A percentile compares a stretch with the other conserved stretches of the same genome.
These are phyloP conservation scores for Volucella bombylans DNA, from an alignment of 2,888 invertebrate genomes.

Conservation along the genomic window DNA sequence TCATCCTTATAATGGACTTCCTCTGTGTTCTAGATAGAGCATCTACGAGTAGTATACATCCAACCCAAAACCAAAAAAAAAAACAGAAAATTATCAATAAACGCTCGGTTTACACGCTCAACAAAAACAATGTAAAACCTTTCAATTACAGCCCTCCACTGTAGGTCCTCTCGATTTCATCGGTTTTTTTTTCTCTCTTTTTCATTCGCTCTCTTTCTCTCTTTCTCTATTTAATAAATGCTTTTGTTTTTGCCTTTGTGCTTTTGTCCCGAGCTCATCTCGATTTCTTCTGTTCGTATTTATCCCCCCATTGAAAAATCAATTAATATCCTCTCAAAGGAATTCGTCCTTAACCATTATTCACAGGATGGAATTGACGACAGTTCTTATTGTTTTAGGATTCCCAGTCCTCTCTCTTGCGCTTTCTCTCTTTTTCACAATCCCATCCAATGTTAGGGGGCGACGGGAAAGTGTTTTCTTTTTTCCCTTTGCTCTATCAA, in stretches of 20 bases:
- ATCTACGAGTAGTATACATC: too few species aligned
- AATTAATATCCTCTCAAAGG: slow-evolving; percentile 54
- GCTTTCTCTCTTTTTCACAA: neutral
- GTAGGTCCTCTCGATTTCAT: neutral
- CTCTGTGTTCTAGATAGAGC: too few species aligned
- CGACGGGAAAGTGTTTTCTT: neutral
- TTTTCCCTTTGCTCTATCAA: slow-evolving; percentile 26
- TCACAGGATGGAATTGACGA: slow-evolving; percentile 38
- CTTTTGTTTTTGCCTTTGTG: slow-evolving; percentile 37
- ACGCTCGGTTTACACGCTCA: neutral
- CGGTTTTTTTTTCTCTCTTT: too few species aligned
- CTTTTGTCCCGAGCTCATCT: slow-evolving; percentile 22
- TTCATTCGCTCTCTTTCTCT: too few species aligned
- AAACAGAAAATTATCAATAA: neutral
- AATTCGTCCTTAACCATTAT: slow-evolving; percentile 43
- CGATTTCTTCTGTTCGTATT: slow-evolving; percentile 19
- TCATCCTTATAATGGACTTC: too few species aligned
- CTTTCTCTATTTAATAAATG: neutral
- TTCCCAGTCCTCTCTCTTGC: neutral
- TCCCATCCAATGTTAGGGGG: too few species aligned
- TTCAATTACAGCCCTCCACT: neutral
- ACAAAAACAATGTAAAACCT: neutral
- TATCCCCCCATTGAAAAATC: slow-evolving; percentile 33
- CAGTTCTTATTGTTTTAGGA: neutral
- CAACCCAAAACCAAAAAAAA: too few species aligned